Evolutionary conservation across 2,888 invertebrate species (phyloP).

Genomic region (Tachina fera): DNA sequence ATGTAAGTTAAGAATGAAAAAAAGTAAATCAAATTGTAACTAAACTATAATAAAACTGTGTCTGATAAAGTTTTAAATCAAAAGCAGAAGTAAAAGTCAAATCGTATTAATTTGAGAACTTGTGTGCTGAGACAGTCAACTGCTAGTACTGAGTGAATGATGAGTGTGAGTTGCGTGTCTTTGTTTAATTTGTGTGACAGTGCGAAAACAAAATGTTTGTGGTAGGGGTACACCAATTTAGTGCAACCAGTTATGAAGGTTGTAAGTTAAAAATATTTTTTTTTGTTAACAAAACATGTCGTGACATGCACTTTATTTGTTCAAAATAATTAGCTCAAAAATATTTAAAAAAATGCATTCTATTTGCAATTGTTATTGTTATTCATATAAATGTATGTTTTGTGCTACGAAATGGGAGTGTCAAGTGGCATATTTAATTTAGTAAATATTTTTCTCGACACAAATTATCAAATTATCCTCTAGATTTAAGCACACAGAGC

Average conservation of each 20-base stretch:
- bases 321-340: constrained; percentile 1
- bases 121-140: background rate
- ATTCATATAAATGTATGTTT: background rate
- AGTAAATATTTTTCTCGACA: background rate
- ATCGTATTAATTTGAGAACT: background rate
- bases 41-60: constrained; percentile 30
- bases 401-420: constrained; percentile 37
- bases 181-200: constrained; percentile 67
- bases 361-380: constrained; percentile 9
- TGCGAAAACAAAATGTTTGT: constrained; percentile 49
- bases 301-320: constrained; percentile 57
- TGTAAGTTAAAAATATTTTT: background rate
- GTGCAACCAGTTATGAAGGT: background rate
- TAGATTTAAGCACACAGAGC: constrained; percentile 77
- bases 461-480: constrained; percentile 18
- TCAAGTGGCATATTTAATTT: constrained; percentile 31
- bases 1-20: background rate
- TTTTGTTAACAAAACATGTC: constrained; percentile 34
- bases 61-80: constrained; percentile 9
- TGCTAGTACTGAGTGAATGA: background rate
- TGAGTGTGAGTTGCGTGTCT: constrained; percentile 47
- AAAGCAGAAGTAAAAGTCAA: constrained; percentile 5
- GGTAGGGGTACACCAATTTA: background rate
- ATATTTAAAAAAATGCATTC: background rate
- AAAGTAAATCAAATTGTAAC: background rate